Evolutionary conservation across 2,888 invertebrate genomes (phyloP), one percentile per base, ranked within the genome.

Genomic region (Lamellibrachia columna): DNA sequence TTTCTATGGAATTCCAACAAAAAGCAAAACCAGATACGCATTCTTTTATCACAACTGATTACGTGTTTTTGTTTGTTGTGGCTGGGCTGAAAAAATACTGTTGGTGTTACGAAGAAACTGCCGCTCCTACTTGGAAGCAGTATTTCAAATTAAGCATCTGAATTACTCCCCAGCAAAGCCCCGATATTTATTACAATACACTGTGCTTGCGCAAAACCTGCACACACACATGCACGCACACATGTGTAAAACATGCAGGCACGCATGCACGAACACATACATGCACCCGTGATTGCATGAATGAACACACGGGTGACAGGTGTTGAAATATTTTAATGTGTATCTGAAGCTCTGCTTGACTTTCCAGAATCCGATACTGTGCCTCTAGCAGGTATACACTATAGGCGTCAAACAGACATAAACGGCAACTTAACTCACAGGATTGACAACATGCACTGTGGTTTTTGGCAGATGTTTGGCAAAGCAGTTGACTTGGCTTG

Each of bases 401-500:
- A n/a, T 75, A n/a, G 75, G 75, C 75, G 75, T 75, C 22, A 75
- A 75, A 22, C 75, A 22, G 22, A 75, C 75, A 22, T 75, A 75
- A 75, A 75, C 75, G 15, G 75, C 75, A 75, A 75, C 75, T 75
- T 75, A 75, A 75, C 75, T 75, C 75, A 40, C 22, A 6, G 15
- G 22, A 15, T 75, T n/a, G 75, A 75, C 75, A 15, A 22, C 75
- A 11, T 15, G 22, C 22, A 75, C 75, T 75, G 75, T 22, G 75
- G 75, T 75, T 15, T 75, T 75, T 75, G 75, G 75, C 75, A 75
- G 22, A 75, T 75, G 75, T 75, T 75, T 75, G 75, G 75, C 75
- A 75, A 75, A 15, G 75, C n/a, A 6, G 75, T n/a, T 75, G 22
- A 75, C 75, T 75, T 40, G 3, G 75, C 75, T 75, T 2, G 75